A percentile compares a stretch with the other conserved stretches of the same genome.
Conservation (phyloP, 2,113 vertebrate species). For the Plotosus lineatus region DNA sequence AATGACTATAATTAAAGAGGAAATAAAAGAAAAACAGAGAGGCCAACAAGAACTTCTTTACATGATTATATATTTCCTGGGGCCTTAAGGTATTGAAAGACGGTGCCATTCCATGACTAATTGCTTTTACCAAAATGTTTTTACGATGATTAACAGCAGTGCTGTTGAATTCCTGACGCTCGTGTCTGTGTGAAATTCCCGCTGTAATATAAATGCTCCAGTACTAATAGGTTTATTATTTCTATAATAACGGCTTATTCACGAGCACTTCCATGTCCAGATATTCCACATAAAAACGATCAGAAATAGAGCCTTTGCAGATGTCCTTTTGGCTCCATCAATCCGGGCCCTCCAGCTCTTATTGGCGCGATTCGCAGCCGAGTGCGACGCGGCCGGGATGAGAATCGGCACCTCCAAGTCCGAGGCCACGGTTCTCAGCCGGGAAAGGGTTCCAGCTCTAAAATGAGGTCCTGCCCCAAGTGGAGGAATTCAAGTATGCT, state of each 20-base stretch:
- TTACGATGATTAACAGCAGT: not conserved
- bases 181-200: not conserved
- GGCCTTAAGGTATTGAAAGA: slow-evolving; percentile 32
- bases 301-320: no score
- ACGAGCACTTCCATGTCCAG: not conserved
- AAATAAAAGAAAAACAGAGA: slow-evolving; percentile 22
- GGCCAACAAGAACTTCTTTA: slow-evolving; percentile 32
- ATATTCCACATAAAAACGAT: not conserved
- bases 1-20: slow-evolving; percentile 49
- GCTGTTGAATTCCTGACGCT: not conserved
- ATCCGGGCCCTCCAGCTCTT: no score
- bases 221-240: not conserved
- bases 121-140: slow-evolving; percentile 2
- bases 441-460: no score
- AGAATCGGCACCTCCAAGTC: no score
- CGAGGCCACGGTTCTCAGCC: no score
- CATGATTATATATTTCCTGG: slow-evolving; percentile 38
- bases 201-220: not conserved
- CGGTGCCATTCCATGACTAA: not conserved
- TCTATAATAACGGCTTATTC: not conserved
- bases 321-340: no score
- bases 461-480: no score
- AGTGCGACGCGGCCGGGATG: no score
- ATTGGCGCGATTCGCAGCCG: no score
- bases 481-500: no score